Evolutionary conservation across 2,113 vertebrate species (phyloP).

Genomic region (Pongo pygmaeus): DNA sequence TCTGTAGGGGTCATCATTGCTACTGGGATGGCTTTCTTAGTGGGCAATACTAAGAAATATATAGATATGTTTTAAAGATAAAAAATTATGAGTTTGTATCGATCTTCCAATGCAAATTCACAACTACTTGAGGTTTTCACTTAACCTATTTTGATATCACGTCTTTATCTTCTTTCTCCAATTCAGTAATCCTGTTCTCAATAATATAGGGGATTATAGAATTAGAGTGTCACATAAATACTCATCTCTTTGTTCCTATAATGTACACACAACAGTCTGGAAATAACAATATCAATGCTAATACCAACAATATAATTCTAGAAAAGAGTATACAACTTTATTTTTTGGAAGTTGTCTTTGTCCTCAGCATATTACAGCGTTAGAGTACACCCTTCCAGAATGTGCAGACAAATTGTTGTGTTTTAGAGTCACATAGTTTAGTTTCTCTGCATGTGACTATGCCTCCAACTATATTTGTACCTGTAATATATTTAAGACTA

Average conservation of each 20-base stretch:
- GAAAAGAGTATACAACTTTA: neutral
- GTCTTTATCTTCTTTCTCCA: neutral
- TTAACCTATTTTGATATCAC: neutral
- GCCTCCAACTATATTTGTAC: neutral
- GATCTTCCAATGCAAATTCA: neutral
- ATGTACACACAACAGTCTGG: neutral
- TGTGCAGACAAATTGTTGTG: neutral
- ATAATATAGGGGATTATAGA: neutral
- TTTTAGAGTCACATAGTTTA: neutral
- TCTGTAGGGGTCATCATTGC: neutral
- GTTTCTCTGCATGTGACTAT: neutral
- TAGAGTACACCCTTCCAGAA: neutral
- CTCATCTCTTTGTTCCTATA: neutral
- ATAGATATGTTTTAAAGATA: neutral
- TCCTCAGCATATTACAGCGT: neutral
- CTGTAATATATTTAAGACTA: neutral
- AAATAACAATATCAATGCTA: neutral
- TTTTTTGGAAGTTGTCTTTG: neutral
- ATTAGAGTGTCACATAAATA: neutral
- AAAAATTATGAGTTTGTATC: neutral
- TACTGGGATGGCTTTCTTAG: neutral
- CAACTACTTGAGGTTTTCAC: neutral
- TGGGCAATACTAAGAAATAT: neutral
- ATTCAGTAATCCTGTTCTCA: neutral
- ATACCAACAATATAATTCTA: neutral